Base-by-base conservation (phyloP, 2,113 vertebrate species). In the Bolborhynchus lineola region DNA sequence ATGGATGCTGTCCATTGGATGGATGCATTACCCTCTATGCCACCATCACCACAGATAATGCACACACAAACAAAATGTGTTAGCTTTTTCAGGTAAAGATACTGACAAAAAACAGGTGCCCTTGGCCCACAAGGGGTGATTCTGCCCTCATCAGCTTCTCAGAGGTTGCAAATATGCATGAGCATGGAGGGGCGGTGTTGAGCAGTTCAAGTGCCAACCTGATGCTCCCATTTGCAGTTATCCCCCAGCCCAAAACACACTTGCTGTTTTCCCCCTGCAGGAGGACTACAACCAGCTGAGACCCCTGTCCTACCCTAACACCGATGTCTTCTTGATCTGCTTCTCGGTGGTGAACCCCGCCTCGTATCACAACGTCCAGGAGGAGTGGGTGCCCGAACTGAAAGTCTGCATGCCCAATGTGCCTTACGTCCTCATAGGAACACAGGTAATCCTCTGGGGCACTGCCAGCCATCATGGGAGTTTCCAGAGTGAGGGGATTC, bases 261-360 rank as follows among this genome's bases (percentile, higher is more conserved):
- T 28, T 50, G 14, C n/a, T 76, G 11, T 39, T 93, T 39, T 84
- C 19, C 78, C 65, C 71, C 90, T 87, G 29, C 95, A 99, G 99
- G 99, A 99, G 96, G 99, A 99, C 94, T 99, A 99, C 95, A 99
- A 99, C 93, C 98, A 99, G 96, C 97, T 99, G 88, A 97, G 99
- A 60, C 99, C 99, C 1, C 98, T 99, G 68, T 99, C 99, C 88
- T 99, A 99, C 91, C 98, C 99, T 96, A 99, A 99, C 97, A 99
- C 99, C 0, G 99, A 99, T 0, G 98, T 99, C 63, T 99, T 99
- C 95, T 92, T 99, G 88, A 99, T 99, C 97, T 99, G 99, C 93
- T 99, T 99, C 97, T 99, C 99, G 0, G 99, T 99, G 33, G 99
- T 99, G 23, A 99, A 99, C 75, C 98, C 99, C 9, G 98, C 99